Evolutionary conservation across 2,888 invertebrate genomes (phyloP).

Genomic region (Drosophila ustulata): DNA sequence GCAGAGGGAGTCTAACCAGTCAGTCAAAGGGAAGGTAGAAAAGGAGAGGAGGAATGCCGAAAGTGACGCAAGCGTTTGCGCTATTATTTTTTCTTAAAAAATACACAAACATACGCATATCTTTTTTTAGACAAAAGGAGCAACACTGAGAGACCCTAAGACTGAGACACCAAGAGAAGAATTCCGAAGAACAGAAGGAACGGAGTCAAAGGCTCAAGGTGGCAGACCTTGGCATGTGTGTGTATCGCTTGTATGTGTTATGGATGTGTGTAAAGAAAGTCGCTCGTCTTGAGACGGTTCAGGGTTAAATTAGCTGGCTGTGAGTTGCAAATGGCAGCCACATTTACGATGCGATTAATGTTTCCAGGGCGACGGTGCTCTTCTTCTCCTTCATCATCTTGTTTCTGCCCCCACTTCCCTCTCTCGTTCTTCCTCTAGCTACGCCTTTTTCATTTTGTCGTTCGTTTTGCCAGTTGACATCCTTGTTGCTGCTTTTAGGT

Average conservation of each 20-base stretch:
- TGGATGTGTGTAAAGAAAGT: conserved; percentile 2
- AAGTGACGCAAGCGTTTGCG: conserved; percentile 42
- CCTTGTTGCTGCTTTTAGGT: background rate
- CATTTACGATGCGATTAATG: conserved; percentile 72
- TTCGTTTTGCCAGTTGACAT: background rate
- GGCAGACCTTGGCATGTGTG: conserved; percentile 3
- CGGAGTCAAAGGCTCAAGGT: background rate
- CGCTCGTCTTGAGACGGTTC: conserved; percentile 53
- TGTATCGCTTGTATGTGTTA: conserved; percentile 7
- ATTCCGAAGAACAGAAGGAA: background rate
- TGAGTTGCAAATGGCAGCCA: conserved; percentile 52
- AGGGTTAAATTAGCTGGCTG: conserved; percentile 75
- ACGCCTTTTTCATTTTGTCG: background rate
- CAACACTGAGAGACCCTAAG: conserved; percentile 8
- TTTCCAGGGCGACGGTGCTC: conserved; percentile 50
- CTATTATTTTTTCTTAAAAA: conserved; percentile 58
- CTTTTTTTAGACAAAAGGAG: conserved; percentile 57
- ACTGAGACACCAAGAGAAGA: conserved; percentile 6
- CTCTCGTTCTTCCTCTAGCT: background rate
- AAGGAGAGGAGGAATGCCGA: background rate
- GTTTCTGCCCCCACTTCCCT: background rate
- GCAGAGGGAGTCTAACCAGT: conserved; percentile 50
- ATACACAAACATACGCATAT: conserved; percentile 4
- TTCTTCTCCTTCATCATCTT: background rate
- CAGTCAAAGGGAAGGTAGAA: background rate